A percentile compares a stretch with the other conserved stretches of the same genome.
Conservation (phyloP, 2,888 invertebrate genomes). For the Sphaeridia pumilis region DNA sequence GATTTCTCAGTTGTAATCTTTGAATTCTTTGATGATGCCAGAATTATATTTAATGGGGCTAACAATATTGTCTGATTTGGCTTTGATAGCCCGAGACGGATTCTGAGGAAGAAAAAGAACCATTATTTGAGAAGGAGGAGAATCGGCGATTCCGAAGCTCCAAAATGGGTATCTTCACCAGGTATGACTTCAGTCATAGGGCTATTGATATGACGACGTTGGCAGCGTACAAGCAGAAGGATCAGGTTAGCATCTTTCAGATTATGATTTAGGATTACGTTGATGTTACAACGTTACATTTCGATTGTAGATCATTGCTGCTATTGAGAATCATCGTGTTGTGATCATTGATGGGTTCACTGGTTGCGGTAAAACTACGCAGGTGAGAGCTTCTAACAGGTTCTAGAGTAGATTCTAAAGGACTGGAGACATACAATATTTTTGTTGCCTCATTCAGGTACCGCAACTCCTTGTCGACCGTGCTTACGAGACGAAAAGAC, state of each 20-base stretch:
- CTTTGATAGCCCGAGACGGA: slow-evolving; percentile 11
- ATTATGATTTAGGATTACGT: neutral
- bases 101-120: slow-evolving; percentile 13
- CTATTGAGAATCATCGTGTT: slow-evolving; percentile 22
- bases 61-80: no score
- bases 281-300: neutral
- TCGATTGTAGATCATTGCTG: slow-evolving; percentile 24
- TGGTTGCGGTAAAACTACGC: slow-evolving; percentile 89
- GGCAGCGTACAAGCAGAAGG: slow-evolving; percentile 21
- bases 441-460: slow-evolving; percentile 46
- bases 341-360: slow-evolving; percentile 56
- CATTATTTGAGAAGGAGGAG: neutral
- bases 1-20: no score
- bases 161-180: slow-evolving; percentile 13
- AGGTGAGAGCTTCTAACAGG: slow-evolving; percentile 38
- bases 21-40: no score
- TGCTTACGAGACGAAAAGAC: slow-evolving; percentile 49
- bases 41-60: no score
- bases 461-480: slow-evolving; percentile 85
- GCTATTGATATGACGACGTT: slow-evolving; percentile 12
- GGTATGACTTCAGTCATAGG: slow-evolving; percentile 19
- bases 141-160: slow-evolving; percentile 1
- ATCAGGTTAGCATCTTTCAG: slow-evolving; percentile 13
- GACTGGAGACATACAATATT: no score
- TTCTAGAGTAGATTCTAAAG: neutral